These are phyloP conservation scores for Batillaria attramentaria DNA, from an alignment of 1,140 invertebrate species.

Conservation along the genomic window DNA sequence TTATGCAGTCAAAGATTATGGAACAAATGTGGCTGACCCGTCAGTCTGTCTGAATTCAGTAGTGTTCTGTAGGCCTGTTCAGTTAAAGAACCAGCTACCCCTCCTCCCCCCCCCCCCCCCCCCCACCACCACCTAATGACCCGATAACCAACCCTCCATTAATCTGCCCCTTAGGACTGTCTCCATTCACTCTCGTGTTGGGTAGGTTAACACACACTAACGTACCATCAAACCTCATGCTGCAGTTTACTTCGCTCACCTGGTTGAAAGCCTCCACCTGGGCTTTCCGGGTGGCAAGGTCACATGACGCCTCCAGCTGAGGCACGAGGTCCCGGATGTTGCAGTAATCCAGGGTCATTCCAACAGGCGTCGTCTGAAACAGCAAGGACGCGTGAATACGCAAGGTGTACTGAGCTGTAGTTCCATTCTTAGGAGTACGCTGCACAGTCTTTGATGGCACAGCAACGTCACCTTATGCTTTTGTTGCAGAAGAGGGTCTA, in stretches of 20 bases:
- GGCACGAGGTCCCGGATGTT: conserved; percentile 55
- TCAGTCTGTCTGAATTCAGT: too few relatives aligned
- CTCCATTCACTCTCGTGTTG: too few relatives aligned
- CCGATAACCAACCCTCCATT: too few relatives aligned
- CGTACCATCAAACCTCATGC: too few relatives aligned
- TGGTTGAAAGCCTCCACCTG: conserved; percentile 21
- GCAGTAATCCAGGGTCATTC: conserved; percentile 60
- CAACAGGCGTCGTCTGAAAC: conserved; percentile 32
- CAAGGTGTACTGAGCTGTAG: background rate
- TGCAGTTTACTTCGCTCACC: conserved; percentile 3
- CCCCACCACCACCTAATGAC: too few relatives aligned
- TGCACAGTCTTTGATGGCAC: background rate
- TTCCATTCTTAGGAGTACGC: background rate
- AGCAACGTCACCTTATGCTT: background rate
- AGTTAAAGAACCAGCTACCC: too few relatives aligned
- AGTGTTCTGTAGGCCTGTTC: too few relatives aligned
- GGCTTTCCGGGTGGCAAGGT: conserved; percentile 25
- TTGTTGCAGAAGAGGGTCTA: background rate
- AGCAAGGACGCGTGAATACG: too few relatives aligned
- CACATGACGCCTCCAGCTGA: conserved; percentile 40
- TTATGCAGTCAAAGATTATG: too few relatives aligned
- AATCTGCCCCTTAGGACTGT: background rate
- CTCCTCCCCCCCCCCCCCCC: too few relatives aligned
- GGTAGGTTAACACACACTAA: too few relatives aligned
- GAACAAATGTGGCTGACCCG: too few relatives aligned